Base-by-base conservation (phyloP, 2,797 vertebrate species). In the Triplophysa bombifrons region DNA sequence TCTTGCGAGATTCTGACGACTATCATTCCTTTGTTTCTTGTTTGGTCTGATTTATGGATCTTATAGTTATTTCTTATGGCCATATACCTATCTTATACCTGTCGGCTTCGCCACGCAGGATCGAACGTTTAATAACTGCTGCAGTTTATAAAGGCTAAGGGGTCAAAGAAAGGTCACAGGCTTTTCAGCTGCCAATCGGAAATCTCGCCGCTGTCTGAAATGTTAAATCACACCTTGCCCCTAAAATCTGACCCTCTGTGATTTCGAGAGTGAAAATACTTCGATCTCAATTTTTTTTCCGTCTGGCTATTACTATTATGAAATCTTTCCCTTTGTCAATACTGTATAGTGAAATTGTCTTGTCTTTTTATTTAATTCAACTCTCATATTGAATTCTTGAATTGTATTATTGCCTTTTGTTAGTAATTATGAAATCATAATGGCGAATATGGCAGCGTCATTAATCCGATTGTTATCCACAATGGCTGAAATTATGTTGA, bases 111-210 rank as follows among this genome's bases (percentile, higher is more conserved):
- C 56, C 2, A 11, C 8, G 2, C 78, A 58, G 53, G 70, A 73
- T 66, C 10, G 41, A 73, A 63, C 16, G 61, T 80, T 80, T 66
- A 73, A 80, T 73, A 80, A 80, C 70, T 56, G 51, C 78, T 58
- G 70, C 61, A 56, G 78, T 73, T 73, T 58, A 73, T 80, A 80
- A 73, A 73, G 78, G 51, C 70, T 67, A 60, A 4, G 17, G 19
- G 70, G 61, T 80, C 78, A 67, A 58, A 58, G 22, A 67, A 80
- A 80, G 78, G 78, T 64, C 70, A 50, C 51, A 4, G 13, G 51
- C 22, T 67, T 38, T 19, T 58, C 9, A 8, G 20, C 76, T 67
- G 70, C 70, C 78, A 80, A 67, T 80, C 63, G 72, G 51, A 80
- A 80, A 58, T 67, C 51, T 80, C 51, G 12, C 51, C 30, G 22